Evolutionary conservation across 2,888 invertebrate genomes (phyloP), one percentile per base, ranked within the genome.

Genomic region (Plemyria rubiginata): DNA sequence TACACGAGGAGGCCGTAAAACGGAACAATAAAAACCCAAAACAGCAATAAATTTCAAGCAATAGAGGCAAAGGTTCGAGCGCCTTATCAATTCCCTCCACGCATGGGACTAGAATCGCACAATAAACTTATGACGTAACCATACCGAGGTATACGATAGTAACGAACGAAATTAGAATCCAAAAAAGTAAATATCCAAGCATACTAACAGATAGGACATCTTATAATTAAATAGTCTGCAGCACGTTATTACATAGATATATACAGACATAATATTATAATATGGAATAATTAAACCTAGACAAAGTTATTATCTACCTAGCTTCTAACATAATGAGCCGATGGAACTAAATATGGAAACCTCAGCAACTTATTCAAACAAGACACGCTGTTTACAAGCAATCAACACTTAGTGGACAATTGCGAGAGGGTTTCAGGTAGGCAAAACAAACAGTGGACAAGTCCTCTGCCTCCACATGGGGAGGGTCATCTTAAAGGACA

Each of bases 11-110:
- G 89, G 92, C 90, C 90, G 90, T 93, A 93, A 93, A 93, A 92
- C 92, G 90, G 90, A 93, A 93, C 93, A 93, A 93, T 93, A 93
- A 93, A 93, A 93, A 93, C 92, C 92, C 93, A 93, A 93, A 93
- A 93, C 93, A 93, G 92, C 90, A 89, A 93, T 93, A 93, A 93
- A 93, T 93, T 93, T 91, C 85, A 81, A 87, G 91, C 90, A 92
- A 92, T 92, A 92, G 92, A 90, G 88, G 92, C 92, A 87, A 90
- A 92, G 92, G 92, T 90, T 92, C 87, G 86, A 89, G 85, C 87
- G 87, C 88, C 92, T 93, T 93, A 93, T 93, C 93, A 93, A 92
- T 92, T 91, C 87, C 85, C 85, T 87, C 88, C 86, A 88, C 86
- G 90, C 87, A 84, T 85, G 83, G 81, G 84, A 84, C 83, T 84